Percentiles rank a stretch among this genome's conserved stretches.
Conservation (phyloP, 37 sponge, comb jelly and placozoan species). For the Aphrocallistes beatrix region DNA sequence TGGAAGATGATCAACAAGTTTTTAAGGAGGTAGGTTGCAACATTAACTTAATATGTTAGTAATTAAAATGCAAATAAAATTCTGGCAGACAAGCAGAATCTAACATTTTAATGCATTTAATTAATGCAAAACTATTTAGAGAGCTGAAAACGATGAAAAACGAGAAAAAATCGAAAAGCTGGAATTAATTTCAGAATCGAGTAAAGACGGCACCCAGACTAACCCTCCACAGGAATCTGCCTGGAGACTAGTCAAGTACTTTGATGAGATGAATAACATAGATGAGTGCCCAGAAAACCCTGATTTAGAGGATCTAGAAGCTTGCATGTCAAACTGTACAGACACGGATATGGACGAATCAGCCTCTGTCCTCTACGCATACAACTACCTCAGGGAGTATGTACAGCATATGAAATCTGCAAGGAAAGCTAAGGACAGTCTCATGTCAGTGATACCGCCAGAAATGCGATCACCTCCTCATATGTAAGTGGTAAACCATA, state of each 20-base stretch:
- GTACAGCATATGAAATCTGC: background rate
- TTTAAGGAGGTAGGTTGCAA: too few species aligned
- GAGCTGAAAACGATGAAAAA: too few species aligned
- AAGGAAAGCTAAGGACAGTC: background rate
- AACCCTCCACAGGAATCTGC: background rate
- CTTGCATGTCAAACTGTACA: background rate
- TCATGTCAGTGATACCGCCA: background rate
- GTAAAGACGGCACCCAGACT: too few species aligned
- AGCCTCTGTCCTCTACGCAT: conserved; percentile 4
- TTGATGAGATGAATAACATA: background rate
- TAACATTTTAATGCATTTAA: too few species aligned
- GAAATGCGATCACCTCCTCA: background rate
- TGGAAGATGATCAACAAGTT: too few species aligned
- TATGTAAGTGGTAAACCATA: too few species aligned
- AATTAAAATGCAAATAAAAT: too few species aligned
- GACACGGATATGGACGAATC: conserved; percentile 15
- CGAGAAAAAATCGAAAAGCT: too few species aligned
- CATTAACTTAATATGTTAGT: too few species aligned
- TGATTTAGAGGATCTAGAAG: background rate
- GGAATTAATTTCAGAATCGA: too few species aligned
- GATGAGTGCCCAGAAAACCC: background rate
- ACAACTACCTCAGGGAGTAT: conserved; percentile 8
- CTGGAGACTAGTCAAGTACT: conserved; percentile 1
- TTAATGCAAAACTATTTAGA: too few species aligned
- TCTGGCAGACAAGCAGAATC: too few species aligned